Percentiles rank a stretch among this genome's conserved stretches.
These are phyloP conservation scores for Diplosoma virens DNA, from an alignment of 23 tunicate species.

Conservation along the genomic window DNA sequence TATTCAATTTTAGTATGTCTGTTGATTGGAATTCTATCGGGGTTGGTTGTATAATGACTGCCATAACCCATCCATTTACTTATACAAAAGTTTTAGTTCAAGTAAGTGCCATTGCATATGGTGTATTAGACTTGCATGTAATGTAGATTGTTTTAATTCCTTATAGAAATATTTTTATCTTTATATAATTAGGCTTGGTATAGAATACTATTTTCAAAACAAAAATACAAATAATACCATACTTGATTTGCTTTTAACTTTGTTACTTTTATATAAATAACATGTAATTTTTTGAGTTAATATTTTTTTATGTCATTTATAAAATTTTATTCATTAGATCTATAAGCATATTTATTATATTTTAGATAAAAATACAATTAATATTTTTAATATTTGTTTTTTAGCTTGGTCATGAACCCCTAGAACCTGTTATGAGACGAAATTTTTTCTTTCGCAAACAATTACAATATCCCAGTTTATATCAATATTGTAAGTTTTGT, in stretches of 20 bases:
- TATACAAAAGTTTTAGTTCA: constrained; percentile 74
- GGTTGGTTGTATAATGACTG: constrained; percentile 57
- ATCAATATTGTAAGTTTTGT: constrained; percentile 57
- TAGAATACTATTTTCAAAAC: too few species aligned
- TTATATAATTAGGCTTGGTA: neutral
- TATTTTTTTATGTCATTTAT: too few species aligned
- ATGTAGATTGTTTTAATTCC: too few species aligned
- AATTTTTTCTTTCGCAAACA: constrained; percentile 74
- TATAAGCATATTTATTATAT: too few species aligned
- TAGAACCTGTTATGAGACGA: constrained; percentile 61
- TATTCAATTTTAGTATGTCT: neutral
- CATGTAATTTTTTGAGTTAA: too few species aligned
- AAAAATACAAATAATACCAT: too few species aligned
- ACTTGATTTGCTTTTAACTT: too few species aligned
- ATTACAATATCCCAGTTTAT: constrained; percentile 63
- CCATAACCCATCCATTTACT: constrained; percentile 66
- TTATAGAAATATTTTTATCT: neutral
- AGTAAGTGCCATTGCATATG: constrained; percentile 25
- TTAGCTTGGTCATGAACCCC: constrained; percentile 92
- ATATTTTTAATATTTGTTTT: too few species aligned
- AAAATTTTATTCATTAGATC: too few species aligned
- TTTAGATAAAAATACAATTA: too few species aligned
- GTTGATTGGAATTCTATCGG: constrained; percentile 50
- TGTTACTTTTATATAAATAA: too few species aligned
- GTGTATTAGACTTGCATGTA: too few species aligned